Evolutionary conservation across 2,888 invertebrate species (phyloP), one percentile per base, ranked within the genome.

Genomic region (Notocelia uddmanniana): DNA sequence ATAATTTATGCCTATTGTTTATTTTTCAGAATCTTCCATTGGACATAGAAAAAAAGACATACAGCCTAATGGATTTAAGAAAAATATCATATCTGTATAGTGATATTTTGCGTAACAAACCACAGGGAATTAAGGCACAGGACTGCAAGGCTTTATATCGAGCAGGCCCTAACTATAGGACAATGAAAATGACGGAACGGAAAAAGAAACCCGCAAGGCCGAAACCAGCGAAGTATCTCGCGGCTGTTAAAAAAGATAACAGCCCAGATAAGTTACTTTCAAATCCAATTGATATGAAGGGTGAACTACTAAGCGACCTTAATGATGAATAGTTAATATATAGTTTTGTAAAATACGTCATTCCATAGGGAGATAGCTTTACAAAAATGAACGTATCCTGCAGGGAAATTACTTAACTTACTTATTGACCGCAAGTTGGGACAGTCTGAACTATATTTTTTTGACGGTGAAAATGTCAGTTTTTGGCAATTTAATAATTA

Each of bases 261-360:
- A 18, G n/a, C 3, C 0, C n/a, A 11, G 45, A n/a, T 0, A 45
- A 45, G 45, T 45, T 45, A 45, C n/a, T 45, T 45, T 5, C n/a
- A 45, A 13, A 13, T 15, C 6, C 45, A 15, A 10, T 11, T 15
- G 15, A 45, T 15, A 3, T 23, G 10, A 11, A 11, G 19, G 60
- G 60, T n/a, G 60, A 60, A 60, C 18, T 23, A 26, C 26, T 60
- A n/a, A 60, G 60, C 48, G 45, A 45, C 3, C 45, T 60, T n/a
- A 26, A 60, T 21, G 37, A 3, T 21, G 2, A 19, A 3, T 21
- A 59, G 21, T 8, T 19, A 13, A 45, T 45, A 15, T 45, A 45
- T 45, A 45, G 13, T 45, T 45, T 45, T 45, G 31, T 31, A 31
- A 31, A n/a, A 31, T 6, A 31, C 8, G 31, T 31, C 0, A 31